phyloP scores from a whole-genome alignment of 2,113 vertebrate species.

The Cinclus mexicanus region DNA sequence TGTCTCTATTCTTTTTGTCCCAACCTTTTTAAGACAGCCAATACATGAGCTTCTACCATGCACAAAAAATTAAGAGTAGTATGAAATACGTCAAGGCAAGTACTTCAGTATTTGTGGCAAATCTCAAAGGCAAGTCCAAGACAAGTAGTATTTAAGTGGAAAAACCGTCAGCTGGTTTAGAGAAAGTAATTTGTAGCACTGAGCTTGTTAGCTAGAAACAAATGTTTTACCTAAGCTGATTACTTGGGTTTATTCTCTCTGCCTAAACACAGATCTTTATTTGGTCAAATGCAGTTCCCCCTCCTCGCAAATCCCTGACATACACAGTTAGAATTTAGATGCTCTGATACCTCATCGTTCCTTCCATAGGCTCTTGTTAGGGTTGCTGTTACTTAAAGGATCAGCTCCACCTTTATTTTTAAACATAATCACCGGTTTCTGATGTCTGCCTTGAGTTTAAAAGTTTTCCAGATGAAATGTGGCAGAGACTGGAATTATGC shows the following conservation, averaged over 20 bases:
- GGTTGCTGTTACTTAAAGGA: background rate
- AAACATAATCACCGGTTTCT: background rate
- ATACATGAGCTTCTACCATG: slow-evolving; percentile 67
- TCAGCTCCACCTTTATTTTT: background rate
- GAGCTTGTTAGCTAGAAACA: slow-evolving; percentile 39
- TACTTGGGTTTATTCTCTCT: slow-evolving; percentile 1
- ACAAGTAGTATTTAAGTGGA: slow-evolving; percentile 72
- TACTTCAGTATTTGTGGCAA: slow-evolving; percentile 67
- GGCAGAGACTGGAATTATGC: background rate
- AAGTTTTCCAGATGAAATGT: background rate
- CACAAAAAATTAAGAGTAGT: slow-evolving; percentile 46
- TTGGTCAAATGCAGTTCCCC: background rate
- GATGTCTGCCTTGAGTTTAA: background rate
- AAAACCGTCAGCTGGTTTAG: background rate
- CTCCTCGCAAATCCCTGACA: background rate
- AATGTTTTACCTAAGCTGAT: slow-evolving; percentile 31
- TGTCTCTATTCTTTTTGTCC: background rate
- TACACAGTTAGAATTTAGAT: background rate
- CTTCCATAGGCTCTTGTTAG: background rate
- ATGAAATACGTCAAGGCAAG: slow-evolving; percentile 8
- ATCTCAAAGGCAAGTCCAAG: slow-evolving; percentile 69
- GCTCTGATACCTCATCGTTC: background rate
- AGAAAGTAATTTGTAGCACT: slow-evolving; percentile 10
- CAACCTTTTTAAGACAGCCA: slow-evolving; percentile 64
- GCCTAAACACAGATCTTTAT: background rate